Base-by-base conservation (phyloP, 2,113 vertebrate genomes). In the Ctenomys sociabilis region DNA sequence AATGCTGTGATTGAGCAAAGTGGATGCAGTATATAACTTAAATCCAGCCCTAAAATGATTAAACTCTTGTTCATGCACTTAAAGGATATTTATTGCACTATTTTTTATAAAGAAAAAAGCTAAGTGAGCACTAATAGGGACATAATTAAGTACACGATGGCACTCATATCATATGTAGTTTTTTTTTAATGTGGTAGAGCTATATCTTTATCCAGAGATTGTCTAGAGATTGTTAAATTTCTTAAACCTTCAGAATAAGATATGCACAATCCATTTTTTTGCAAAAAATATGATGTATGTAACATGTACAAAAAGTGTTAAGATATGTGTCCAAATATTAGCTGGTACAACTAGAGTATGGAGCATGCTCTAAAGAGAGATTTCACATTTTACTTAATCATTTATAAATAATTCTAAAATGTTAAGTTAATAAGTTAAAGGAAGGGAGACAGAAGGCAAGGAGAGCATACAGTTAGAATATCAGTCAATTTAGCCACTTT, bases 341-440 rank as follows among this genome's bases (percentile, higher is more conserved):
- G 12, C 82, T 75, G 17, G 37, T 72, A 35, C 32, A 92, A 24
- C 13, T 54, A 10, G 21, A 57, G 4, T 73, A 1, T 81, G 26
- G 1, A 88, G 30, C 12, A 59, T 26, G 3, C 14, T 90, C 7
- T 7, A 30, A 72, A 66, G 1, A 6, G 12, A 17, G 2, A 88
- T 16, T 93, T 93, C n/a, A 68, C 17, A 64, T 91, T 78, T 91
- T 95, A 59, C 87, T 64, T 63, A 72, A 30, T 45, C 45, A 63
- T 68, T 40, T 26, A 35, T 40, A 43, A 85, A 88, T 63, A 72
- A 81, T 89, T 94, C 52, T 21, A 88, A 54, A 43, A 30, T 30
- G 73, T 86, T 49, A 35, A 92, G 21, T 63, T 37, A 80, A 22
- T 43, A 61, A 83, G 3, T 91, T 89, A 66, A 88, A 81, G 28